Evolutionary conservation across 2,888 invertebrate genomes (phyloP).

Genomic region (Taphrorychus bicolor): DNA sequence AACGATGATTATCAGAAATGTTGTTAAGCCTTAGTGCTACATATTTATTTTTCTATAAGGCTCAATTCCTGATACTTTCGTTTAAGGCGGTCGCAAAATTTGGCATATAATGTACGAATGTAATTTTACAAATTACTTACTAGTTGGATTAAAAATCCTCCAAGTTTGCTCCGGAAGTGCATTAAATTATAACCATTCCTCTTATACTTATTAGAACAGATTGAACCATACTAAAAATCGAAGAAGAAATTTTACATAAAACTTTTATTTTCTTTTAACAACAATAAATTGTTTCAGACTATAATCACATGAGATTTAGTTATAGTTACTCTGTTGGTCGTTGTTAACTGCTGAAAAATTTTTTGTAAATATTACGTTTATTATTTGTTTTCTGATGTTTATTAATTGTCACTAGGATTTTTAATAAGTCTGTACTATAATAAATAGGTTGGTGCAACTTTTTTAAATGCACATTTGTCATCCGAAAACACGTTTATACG

Average conservation of each 20-base stretch:
- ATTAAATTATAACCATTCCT: no score
- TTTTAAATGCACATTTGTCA: background rate
- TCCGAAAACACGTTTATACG: background rate
- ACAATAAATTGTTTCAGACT: no score
- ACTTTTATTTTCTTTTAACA: no score
- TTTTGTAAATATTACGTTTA: background rate
- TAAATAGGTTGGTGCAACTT: background rate
- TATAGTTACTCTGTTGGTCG: no score
- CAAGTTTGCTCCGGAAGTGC: background rate
- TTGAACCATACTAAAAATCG: no score
- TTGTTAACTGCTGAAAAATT: background rate
- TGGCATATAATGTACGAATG: background rate
- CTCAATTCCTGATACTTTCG: background rate
- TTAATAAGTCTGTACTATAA: no score
- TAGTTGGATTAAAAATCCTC: no score
- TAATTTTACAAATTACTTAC: background rate
- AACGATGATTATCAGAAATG: background rate
- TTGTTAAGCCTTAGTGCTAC: no score
- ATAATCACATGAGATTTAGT: no score
- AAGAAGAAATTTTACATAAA: no score
- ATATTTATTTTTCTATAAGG: constrained; percentile 13
- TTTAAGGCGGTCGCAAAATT: background rate
- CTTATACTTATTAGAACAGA: no score
- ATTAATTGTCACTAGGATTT: no score
- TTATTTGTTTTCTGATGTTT: background rate